Conservation (phyloP, 2,113 vertebrate genomes). For the Isichthys henryi region DNA sequence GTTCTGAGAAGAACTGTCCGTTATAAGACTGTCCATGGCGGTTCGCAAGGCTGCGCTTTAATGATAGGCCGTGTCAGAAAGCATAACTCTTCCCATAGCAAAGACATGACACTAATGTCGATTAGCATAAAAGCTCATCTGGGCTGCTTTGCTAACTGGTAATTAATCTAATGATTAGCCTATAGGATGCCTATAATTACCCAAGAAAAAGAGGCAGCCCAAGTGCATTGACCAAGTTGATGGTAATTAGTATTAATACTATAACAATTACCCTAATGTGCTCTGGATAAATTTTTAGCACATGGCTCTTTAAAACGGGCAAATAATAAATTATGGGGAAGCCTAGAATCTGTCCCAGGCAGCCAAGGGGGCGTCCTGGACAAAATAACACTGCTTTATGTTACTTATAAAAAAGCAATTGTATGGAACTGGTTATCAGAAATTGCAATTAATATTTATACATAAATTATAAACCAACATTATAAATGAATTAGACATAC, state of each 20-base stretch:
- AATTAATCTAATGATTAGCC: conserved; percentile 9
- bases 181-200: background rate
- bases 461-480: background rate
- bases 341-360: background rate
- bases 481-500: background rate
- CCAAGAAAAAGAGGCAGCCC: background rate
- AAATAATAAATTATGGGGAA: background rate
- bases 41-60: background rate
- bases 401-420: background rate
- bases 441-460: background rate
- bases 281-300: background rate
- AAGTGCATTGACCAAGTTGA: background rate
- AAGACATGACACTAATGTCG: background rate
- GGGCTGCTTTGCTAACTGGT: background rate
- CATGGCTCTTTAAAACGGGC: background rate
- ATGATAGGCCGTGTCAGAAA: background rate
- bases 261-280: background rate
- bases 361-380: background rate
- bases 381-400: background rate
- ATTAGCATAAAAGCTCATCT: background rate
- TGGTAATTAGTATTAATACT: conserved; percentile 3
- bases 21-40: background rate
- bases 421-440: background rate
- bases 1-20: background rate
- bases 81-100: background rate